Evolutionary conservation across 2,113 vertebrate species (phyloP).

Genomic region (Dermatemys mawii): DNA sequence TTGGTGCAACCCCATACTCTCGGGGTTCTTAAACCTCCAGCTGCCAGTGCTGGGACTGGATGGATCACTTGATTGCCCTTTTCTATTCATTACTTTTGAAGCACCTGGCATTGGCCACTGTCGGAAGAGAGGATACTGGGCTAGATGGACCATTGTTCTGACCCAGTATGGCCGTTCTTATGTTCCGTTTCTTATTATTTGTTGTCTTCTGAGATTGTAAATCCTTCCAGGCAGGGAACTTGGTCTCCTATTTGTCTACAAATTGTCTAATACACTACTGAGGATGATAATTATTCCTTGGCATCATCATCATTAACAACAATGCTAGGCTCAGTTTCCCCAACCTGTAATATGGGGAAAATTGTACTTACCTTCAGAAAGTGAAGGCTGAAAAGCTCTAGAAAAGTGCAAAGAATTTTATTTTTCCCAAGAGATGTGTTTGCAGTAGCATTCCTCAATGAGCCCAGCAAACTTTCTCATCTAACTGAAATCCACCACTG

Average conservation of each 20-base stretch:
- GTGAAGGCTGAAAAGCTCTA: conserved; percentile 52
- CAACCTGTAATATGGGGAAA: background rate
- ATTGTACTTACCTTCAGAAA: conserved; percentile 61
- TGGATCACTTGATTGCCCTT: no score
- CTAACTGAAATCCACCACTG: conserved; percentile 39
- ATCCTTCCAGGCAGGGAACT: conserved; percentile 37
- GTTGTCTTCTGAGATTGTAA: background rate
- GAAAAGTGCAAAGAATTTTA: conserved; percentile 15
- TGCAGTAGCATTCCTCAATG: conserved; percentile 59
- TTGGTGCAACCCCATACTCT: no score
- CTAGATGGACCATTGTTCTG: no score
- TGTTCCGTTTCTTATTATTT: conserved; percentile 55
- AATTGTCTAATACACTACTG: conserved; percentile 46
- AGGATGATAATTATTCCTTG: conserved; percentile 58
- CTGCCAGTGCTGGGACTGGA: no score
- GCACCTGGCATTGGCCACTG: no score
- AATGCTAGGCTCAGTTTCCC: background rate
- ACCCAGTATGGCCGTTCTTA: background rate
- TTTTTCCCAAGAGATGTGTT: conserved; percentile 52
- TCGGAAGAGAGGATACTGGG: no score
- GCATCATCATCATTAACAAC: background rate
- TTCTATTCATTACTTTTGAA: no score
- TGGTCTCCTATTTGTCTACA: conserved; percentile 54
- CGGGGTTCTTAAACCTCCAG: no score
- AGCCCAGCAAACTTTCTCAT: conserved; percentile 38